Conservation (phyloP, 2,113 vertebrate species). For the Hippolais icterina region DNA sequence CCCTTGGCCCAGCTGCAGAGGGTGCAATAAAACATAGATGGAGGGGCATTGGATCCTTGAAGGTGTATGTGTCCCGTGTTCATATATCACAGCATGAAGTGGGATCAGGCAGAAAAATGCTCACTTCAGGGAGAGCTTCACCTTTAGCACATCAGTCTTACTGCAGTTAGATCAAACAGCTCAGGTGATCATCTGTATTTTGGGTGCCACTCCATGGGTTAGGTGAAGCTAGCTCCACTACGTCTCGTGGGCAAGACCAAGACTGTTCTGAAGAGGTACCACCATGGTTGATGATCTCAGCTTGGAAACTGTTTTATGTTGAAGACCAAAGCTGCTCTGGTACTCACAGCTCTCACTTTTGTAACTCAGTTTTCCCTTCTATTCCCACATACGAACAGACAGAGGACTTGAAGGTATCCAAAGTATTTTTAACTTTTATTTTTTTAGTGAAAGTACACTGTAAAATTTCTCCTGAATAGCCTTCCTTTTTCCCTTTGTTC, state of each 20-base stretch:
- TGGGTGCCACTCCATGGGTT: not conserved
- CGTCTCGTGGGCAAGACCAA: not conserved
- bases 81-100: accelerated
- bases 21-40: not conserved
- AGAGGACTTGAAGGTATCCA: not conserved
- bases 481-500: not conserved
- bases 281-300: not conserved
- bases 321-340: not conserved
- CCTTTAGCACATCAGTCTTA: not conserved
- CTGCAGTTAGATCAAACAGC: not conserved
- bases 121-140: not conserved
- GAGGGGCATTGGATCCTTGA: not conserved
- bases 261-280: not conserved
- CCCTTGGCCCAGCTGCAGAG: not conserved
- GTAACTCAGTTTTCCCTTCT: not conserved
- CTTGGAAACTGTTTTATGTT: not conserved
- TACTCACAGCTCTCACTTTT: not conserved
- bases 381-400: not conserved
- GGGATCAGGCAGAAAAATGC: not conserved
- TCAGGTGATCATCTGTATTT: accelerated
- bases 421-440: not conserved
- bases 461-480: not conserved
- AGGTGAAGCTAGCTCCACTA: not conserved
- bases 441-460: not conserved
- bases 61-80: accelerated